These are phyloP conservation scores for Microctenopoma stevenorrisi DNA, from an alignment of 2,797 vertebrate species.

Conservation along the genomic window DNA sequence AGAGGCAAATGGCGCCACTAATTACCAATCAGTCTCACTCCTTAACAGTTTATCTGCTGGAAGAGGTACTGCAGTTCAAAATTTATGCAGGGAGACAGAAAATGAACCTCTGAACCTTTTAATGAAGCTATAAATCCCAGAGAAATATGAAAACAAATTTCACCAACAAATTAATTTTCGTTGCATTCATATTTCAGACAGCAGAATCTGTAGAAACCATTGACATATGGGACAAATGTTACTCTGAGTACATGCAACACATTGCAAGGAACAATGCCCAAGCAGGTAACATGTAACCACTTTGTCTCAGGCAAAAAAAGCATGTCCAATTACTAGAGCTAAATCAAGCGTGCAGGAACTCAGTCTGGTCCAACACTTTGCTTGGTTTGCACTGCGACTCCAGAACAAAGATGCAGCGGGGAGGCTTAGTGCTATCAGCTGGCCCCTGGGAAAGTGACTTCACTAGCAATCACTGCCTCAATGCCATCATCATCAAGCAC, in stretches of 20 bases:
- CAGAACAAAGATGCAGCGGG: slow-evolving; percentile 67
- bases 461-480: slow-evolving; percentile 52
- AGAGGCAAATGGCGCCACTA: slow-evolving; percentile 79
- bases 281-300: slow-evolving; percentile 81
- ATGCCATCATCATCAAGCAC: slow-evolving; percentile 37
- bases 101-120: slow-evolving; percentile 69
- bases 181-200: slow-evolving; percentile 45
- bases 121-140: slow-evolving; percentile 61
- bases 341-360: slow-evolving; percentile 78
- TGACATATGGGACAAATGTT: slow-evolving; percentile 16
- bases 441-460: slow-evolving; percentile 61
- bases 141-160: slow-evolving; percentile 62
- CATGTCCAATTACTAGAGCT: slow-evolving; percentile 82
- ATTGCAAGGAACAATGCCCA: slow-evolving; percentile 67
- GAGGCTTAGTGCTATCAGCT: slow-evolving; percentile 69
- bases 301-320: slow-evolving; percentile 80
- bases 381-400: slow-evolving; percentile 70
- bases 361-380: slow-evolving; percentile 71
- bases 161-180: slow-evolving; percentile 50
- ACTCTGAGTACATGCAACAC: slow-evolving; percentile 33
- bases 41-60: slow-evolving; percentile 72
- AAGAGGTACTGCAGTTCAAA: slow-evolving; percentile 68
- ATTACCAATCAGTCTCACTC: slow-evolving; percentile 83
- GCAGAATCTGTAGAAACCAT: slow-evolving; percentile 25
- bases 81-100: slow-evolving; percentile 72